Conservation (phyloP, 2,888 invertebrate genomes). For the Cheilosia impressa region DNA sequence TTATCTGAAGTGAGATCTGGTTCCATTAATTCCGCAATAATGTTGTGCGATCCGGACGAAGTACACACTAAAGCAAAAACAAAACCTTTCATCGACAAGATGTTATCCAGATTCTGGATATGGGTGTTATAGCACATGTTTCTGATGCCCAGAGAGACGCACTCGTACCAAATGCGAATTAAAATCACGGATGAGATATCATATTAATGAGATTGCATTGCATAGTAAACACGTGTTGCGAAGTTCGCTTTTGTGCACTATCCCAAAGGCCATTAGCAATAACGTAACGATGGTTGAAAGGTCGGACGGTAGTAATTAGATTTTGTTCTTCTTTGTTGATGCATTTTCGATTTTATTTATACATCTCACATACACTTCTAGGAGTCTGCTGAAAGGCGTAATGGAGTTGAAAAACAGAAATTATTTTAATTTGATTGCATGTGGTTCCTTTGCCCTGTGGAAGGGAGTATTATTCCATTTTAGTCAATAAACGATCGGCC, state of each 20-base stretch:
- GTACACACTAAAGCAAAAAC: constrained; percentile 13
- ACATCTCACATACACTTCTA: constrained; percentile 33
- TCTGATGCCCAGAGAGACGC: constrained; percentile 25
- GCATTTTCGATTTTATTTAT: constrained; percentile 39
- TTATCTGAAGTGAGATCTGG: constrained; percentile 59
- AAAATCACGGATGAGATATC: constrained; percentile 74
- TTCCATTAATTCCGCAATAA: constrained; percentile 53
- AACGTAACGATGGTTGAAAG: constrained; percentile 53
- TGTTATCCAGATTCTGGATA: constrained; percentile 66
- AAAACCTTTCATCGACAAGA: constrained; percentile 50
- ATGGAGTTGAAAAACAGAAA: neutral
- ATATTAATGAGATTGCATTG: constrained; percentile 73
- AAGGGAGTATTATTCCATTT: neutral
- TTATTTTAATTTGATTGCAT: constrained; percentile 1
- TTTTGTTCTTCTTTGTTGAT: constrained; percentile 5
- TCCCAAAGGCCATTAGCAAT: constrained; percentile 59
- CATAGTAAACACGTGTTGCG: constrained; percentile 71
- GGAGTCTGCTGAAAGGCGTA: constrained; percentile 19
- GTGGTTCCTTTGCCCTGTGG: neutral
- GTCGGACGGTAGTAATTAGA: constrained; percentile 8
- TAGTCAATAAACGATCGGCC: too few species aligned
- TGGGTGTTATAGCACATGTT: constrained; percentile 54
- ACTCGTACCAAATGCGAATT: constrained; percentile 48
- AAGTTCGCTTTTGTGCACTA: constrained; percentile 44
- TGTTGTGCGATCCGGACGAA: constrained; percentile 25